Percentiles rank a stretch among this genome's conserved stretches.
Conservation (phyloP, 2,113 vertebrate species). For the Gallinago undulata region DNA sequence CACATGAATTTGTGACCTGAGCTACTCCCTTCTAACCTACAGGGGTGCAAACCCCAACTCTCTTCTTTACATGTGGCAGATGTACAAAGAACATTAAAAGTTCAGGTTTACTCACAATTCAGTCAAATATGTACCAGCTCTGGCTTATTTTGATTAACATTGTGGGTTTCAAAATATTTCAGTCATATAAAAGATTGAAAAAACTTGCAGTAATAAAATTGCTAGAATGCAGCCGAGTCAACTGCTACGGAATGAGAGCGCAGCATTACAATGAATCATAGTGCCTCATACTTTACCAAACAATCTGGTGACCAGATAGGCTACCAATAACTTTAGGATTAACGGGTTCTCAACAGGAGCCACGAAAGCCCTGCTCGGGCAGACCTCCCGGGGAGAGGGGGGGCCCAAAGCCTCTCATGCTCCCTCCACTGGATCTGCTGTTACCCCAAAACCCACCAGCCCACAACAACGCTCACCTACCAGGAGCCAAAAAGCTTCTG, state of each 20-base stretch:
- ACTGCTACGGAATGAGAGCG: neutral
- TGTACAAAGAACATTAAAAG: neutral
- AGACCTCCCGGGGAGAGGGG: neutral
- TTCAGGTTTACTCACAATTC: neutral
- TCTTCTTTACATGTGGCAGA: neutral
- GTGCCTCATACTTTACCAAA: neutral
- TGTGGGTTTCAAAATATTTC: neutral
- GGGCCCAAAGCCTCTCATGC: fast-evolving
- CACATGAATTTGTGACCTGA: neutral
- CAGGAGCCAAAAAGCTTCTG: neutral
- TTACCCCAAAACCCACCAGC: neutral
- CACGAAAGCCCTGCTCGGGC: neutral
- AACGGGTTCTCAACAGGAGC: too few relatives aligned
- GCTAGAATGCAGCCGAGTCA: neutral
- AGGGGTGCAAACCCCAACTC: neutral
- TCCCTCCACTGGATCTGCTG: neutral
- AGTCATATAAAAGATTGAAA: neutral
- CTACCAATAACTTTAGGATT: neutral
- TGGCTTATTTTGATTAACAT: neutral
- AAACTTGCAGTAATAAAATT: neutral
- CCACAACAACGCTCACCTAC: fast-evolving
- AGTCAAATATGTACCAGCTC: neutral
- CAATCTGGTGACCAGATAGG: neutral
- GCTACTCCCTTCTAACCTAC: neutral
- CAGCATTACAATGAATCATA: neutral